These are phyloP conservation scores for Plotosus lineatus DNA, from an alignment of 2,113 vertebrate species.

Conservation along the genomic window DNA sequence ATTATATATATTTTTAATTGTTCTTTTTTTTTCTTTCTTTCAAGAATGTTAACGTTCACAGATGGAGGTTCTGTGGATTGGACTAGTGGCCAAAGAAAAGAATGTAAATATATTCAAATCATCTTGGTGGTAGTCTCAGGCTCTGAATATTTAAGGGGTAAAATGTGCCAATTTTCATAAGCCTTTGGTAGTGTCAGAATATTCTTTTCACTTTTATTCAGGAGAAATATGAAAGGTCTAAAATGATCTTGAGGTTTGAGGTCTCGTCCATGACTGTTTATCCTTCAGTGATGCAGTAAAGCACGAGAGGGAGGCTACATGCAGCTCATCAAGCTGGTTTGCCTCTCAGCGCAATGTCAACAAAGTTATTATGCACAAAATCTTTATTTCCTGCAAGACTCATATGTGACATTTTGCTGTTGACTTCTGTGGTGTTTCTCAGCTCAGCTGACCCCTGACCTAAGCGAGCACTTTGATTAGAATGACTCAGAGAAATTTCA, in stretches of 20 bases:
- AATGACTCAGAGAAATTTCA: too few relatives aligned
- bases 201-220: not conserved
- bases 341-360: not conserved
- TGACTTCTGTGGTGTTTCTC: not conserved
- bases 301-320: not conserved
- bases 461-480: not conserved
- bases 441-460: conserved; percentile 4
- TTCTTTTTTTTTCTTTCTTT: too few relatives aligned
- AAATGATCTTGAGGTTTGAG: not conserved
- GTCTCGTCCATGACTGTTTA: not conserved
- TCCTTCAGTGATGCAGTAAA: not conserved
- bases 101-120: not conserved
- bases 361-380: conserved; percentile 8
- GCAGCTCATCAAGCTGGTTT: not conserved
- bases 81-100: not conserved
- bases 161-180: not conserved
- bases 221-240: too few relatives aligned
- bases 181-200: not conserved
- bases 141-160: not conserved
- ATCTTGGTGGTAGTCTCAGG: not conserved
- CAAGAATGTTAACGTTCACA: not conserved
- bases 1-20: too few relatives aligned
- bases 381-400: not conserved
- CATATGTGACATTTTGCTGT: not conserved
- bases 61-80: not conserved